These are phyloP conservation scores for Troides helena DNA, from an alignment of 2,888 invertebrate species.

Conservation along the genomic window DNA sequence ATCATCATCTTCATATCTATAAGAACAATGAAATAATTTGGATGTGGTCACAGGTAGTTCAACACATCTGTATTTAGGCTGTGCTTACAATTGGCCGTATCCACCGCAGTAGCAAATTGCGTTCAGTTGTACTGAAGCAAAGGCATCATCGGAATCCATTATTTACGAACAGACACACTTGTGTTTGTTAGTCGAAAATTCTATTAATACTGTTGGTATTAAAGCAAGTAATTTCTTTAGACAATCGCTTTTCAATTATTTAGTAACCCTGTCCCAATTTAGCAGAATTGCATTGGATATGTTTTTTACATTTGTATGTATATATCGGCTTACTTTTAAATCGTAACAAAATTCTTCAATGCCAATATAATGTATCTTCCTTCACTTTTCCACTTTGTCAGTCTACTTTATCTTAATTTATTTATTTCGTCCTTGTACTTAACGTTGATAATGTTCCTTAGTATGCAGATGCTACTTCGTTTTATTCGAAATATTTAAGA, in stretches of 20 bases:
- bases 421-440: background rate
- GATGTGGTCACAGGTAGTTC: slow-evolving; percentile 8
- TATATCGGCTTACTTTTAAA: background rate
- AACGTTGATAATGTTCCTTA: background rate
- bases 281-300: background rate
- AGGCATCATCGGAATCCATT: slow-evolving; percentile 25
- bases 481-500: too few species aligned
- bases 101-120: slow-evolving; percentile 36
- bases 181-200: slow-evolving; percentile 13
- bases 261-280: background rate
- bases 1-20: background rate
- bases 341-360: slow-evolving; percentile 11
- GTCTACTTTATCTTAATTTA: background rate
- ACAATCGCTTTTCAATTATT: background rate
- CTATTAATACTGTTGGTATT: slow-evolving; percentile 8
- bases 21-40: background rate
- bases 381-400: background rate
- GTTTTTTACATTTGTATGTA: background rate
- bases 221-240: background rate
- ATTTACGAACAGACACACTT: slow-evolving; percentile 10
- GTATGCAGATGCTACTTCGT: background rate
- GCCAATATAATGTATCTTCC: slow-evolving; percentile 1
- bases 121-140: slow-evolving; percentile 35
- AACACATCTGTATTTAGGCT: slow-evolving; percentile 42
- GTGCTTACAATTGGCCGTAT: slow-evolving; percentile 41